Evolutionary conservation across 1,140 invertebrate genomes (phyloP), one percentile per base, ranked within the genome.

Genomic region (Onthophagus taurus): DNA sequence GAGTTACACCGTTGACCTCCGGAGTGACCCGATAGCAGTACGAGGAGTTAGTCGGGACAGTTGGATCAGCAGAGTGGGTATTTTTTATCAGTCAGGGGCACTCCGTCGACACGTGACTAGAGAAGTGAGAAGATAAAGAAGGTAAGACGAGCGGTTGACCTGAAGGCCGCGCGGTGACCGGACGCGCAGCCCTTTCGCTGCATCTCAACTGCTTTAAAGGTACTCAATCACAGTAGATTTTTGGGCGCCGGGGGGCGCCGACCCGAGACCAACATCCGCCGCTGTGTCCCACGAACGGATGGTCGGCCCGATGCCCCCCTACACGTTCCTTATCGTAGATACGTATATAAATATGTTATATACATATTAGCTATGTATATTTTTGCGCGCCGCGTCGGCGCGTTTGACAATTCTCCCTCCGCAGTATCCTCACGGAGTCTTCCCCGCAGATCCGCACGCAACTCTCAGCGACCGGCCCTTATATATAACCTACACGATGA

Each of bases 81-180:
- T 26, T 26, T 26, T 26, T 36, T 48, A 57, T 60, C 58, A 60
- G 58, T 60, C 58, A 46, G 49, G 54, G 52, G 48, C 54, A 57
- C 58, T 57, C 54, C 57, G 58, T 48, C 33, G 49, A 48, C 26
- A 50, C 43, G 47, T 54, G 57, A 59, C 57, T 57, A 59, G 57
- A 58, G 52, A 47, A 44, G 41, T 45, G 44, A 52, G 37, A 20
- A 43, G 37, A 45, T 52, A 49, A 54, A 52, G 50, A 43, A 52
- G 49, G 44, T 48, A 30, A 35, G 49, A 44, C 36, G 50, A 55
- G 49, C 48, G n/a, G n/a, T 34, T 46, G 53, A 58, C 53, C 50
- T 55, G 47, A 38, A 39, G 44, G 34, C 35, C 21, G 33, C 35
- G 31, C 14, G 50, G 42, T 50, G 54, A 55, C 54, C 57, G 46